Conservation (phyloP, 2,797 vertebrate species). For the Anas georgica region DNA sequence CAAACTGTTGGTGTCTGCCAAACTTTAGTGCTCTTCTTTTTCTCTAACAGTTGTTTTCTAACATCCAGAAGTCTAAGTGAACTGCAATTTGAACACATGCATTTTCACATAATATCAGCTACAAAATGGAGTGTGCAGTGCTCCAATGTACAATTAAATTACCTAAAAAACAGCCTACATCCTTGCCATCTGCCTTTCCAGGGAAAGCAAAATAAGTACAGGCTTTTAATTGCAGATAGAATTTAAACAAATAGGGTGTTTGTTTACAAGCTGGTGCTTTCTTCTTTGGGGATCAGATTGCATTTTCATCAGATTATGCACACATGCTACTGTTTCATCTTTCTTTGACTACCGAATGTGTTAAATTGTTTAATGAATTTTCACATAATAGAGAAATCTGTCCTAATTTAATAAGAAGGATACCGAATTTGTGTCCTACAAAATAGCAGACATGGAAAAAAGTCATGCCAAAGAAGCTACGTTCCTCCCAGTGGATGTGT, state of each 20-base stretch:
- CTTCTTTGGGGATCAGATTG: background rate
- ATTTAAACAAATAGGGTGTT: background rate
- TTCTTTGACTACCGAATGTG: background rate
- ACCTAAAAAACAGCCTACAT: background rate
- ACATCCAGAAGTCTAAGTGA: background rate
- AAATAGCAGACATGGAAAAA: background rate
- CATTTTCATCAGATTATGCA: background rate
- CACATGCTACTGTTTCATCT: background rate
- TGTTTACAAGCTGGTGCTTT: background rate
- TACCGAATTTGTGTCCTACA: background rate
- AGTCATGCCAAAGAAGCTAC: background rate
- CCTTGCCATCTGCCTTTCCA: background rate
- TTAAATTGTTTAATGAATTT: background rate
- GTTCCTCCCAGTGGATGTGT: background rate
- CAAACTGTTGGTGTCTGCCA: background rate
- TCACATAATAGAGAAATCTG: background rate
- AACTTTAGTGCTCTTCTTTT: background rate
- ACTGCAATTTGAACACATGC: background rate
- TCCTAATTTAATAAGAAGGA: background rate
- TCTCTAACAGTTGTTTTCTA: background rate
- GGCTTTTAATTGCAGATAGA: background rate
- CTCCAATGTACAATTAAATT: background rate
- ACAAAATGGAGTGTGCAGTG: background rate
- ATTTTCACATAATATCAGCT: background rate
- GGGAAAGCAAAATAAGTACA: background rate